Base-by-base conservation (phyloP, 1,140 invertebrate genomes). In the Drosophila ohnishii region DNA sequence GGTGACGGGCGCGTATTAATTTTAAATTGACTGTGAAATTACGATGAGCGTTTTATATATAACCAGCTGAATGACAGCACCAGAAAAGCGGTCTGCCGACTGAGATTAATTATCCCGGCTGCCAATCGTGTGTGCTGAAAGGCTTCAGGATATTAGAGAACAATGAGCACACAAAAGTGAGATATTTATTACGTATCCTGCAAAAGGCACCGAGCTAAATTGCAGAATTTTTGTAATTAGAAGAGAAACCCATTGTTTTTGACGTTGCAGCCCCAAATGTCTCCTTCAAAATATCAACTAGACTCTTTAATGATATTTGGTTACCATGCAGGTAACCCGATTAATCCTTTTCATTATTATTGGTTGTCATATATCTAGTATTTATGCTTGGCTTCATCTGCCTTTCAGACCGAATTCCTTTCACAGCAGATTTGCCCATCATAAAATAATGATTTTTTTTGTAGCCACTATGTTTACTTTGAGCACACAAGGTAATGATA, bases 21-120 rank as follows among this genome's bases (percentile, higher is more conserved):
- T 89, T 89, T 88, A 88, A 88, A 88, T 88, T 88, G 85, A 88
- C 84, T 89, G 84, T 88, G 80, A 88, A 88, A 87, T 87, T 88
- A 80, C 76, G 71, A 75, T 50, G 84, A 80, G 65, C 48, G 53
- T 51, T 74, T 69, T 66, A 59, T 78, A 61, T 77, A 51, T 64
- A 78, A 55, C 51, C 47, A 55, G 47, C 45, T 64, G 60, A 69
- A 45, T 69, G 67, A 35, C 50, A 25, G 13, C n/a, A 6, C 22
- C 35, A 35, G 32, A 71, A 35, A 32, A 37, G 35, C 16, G 16
- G 14, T 11, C n/a, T 50, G 32, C 11, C 19, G 25, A 3, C 32
- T 22, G 28, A 65, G 37, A 67, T 69, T 69, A 67, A 37, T 67
- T 66, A 67, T 48, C 22, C 3, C n/a, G 22, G 3, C 11, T 66